These are phyloP conservation scores for Sanderia malayensis DNA, from an alignment of 30 jellyfish, hydroid and myxozoan genomes.

Conservation along the genomic window DNA sequence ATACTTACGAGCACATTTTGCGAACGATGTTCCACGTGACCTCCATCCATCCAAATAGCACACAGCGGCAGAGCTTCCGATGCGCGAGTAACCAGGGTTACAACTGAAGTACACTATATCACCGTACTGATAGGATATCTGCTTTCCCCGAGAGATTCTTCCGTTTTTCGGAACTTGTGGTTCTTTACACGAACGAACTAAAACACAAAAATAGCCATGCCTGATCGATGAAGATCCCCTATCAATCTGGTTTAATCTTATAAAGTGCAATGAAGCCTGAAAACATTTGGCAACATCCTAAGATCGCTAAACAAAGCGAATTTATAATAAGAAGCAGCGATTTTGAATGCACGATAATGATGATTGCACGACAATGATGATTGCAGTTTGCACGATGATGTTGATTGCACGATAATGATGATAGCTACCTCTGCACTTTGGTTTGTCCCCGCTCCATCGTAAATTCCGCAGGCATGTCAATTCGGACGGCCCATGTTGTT, in stretches of 20 bases:
- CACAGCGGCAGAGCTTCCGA: constrained; percentile 23
- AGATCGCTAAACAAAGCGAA: background rate
- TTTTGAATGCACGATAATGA: background rate
- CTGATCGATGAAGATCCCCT: no score
- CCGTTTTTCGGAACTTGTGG: constrained; percentile 42
- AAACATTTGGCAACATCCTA: background rate
- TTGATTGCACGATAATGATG: no score
- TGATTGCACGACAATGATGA: background rate
- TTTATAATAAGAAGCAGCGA: background rate
- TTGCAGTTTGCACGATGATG: background rate
- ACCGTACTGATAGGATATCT: constrained; percentile 28
- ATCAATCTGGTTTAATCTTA: background rate
- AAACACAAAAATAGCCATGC: background rate
- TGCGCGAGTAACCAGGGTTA: constrained; percentile 25
- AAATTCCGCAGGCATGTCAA: constrained; percentile 5
- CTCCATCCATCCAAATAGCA: constrained; percentile 40
- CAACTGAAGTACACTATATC: constrained; percentile 37
- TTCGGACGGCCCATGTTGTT: background rate
- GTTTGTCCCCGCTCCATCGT: constrained; percentile 16
- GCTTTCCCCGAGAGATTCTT: constrained; percentile 22
- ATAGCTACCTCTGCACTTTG: constrained; percentile 25
- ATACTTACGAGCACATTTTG: constrained; percentile 47
- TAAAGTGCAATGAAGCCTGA: background rate
- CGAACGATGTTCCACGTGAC: background rate
- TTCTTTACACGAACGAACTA: constrained; percentile 25